These are phyloP conservation scores for Dendropsophus ebraccatus DNA, from an alignment of 2,113 vertebrate species.

Conservation along the genomic window DNA sequence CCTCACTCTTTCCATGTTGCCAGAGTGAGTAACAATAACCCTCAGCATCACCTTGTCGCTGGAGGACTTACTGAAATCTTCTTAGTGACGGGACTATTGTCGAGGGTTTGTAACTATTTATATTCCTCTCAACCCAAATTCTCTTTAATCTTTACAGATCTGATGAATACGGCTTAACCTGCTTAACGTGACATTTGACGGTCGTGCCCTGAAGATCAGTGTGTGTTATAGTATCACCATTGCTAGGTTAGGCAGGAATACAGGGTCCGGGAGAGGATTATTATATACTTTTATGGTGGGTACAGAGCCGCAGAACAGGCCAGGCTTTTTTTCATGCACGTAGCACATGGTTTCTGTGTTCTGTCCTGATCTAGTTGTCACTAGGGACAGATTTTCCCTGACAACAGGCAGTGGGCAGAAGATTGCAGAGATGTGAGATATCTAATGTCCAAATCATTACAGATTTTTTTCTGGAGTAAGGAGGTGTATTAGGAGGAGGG, in stretches of 20 bases:
- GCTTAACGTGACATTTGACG: neutral
- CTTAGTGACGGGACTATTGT: constrained; percentile 55
- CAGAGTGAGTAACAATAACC: constrained; percentile 15
- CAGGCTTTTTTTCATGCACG: too few relatives aligned
- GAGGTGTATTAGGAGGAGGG: too few relatives aligned
- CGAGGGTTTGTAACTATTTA: constrained; percentile 46
- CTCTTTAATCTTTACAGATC: constrained; percentile 1
- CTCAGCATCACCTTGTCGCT: constrained; percentile 56
- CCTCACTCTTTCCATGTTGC: constrained; percentile 47
- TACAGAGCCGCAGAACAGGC: too few relatives aligned
- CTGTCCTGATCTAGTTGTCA: too few relatives aligned
- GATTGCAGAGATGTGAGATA: too few relatives aligned
- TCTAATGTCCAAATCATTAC: too few relatives aligned
- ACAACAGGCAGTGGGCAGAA: too few relatives aligned
- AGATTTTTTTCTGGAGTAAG: too few relatives aligned
- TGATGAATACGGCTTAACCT: neutral
- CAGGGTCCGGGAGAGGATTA: too few relatives aligned
- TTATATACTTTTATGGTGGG: too few relatives aligned
- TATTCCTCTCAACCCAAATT: neutral
- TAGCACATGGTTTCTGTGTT: too few relatives aligned
- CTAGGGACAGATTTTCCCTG: too few relatives aligned
- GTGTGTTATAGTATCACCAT: neutral
- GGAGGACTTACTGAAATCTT: constrained; percentile 11
- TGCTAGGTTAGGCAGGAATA: neutral
- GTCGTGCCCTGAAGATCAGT: neutral